These are phyloP conservation scores for Xerus rutilus DNA, from an alignment of 2,797 vertebrate species.

Conservation along the genomic window DNA sequence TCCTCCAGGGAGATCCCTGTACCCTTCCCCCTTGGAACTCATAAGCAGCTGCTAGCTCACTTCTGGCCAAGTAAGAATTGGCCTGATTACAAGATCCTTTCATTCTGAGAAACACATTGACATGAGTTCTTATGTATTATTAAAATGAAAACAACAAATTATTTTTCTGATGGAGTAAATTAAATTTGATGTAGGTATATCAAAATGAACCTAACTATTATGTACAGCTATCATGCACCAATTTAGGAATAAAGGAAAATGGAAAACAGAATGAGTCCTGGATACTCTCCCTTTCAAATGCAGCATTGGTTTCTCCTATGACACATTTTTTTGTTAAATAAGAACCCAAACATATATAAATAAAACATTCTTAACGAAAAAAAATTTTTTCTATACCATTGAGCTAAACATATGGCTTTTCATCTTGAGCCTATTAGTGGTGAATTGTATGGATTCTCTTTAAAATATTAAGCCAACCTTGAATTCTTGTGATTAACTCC, in stretches of 20 bases:
- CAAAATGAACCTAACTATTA: no score
- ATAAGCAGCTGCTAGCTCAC: neutral
- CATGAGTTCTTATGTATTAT: neutral
- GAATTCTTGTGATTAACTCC: neutral
- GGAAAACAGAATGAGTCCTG: no score
- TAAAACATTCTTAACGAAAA: no score
- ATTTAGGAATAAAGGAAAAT: no score
- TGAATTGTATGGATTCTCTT: neutral
- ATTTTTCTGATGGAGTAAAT: neutral
- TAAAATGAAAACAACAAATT: neutral
- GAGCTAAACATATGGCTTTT: neutral
- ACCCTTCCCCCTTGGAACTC: neutral
- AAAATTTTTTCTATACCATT: neutral
- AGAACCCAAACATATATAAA: no score
- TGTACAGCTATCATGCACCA: neutral
- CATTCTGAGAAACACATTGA: neutral
- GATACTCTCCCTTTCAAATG: no score
- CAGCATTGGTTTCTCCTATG: no score
- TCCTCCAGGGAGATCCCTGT: neutral
- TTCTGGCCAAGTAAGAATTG: neutral
- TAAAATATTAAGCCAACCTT: conserved; percentile 16
- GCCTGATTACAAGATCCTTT: neutral
- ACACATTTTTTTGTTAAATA: no score
- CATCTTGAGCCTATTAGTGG: neutral
- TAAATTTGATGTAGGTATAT: no score